These are phyloP conservation scores for Odontesthes bonariensis DNA, from an alignment of 2,113 vertebrate species.

Conservation along the genomic window DNA sequence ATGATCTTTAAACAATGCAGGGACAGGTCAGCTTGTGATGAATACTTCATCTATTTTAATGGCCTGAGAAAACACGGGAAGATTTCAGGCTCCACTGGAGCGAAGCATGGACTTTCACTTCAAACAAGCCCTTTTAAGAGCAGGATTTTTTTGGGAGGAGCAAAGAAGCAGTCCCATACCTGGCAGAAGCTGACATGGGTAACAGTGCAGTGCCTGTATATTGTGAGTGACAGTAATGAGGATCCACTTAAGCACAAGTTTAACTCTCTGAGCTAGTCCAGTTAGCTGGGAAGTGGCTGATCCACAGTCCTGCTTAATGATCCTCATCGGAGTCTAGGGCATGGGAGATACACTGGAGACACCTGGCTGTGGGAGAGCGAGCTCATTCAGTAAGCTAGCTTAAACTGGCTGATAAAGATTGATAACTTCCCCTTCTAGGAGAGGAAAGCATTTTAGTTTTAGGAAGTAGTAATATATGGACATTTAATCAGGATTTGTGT, in stretches of 20 bases:
- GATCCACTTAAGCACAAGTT: slow-evolving; percentile 72
- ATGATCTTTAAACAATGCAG: slow-evolving; percentile 38
- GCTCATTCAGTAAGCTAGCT: slow-evolving; percentile 37
- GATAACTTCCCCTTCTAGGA: slow-evolving; percentile 18
- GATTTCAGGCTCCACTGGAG: slow-evolving; percentile 72
- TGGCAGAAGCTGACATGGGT: slow-evolving; percentile 48
- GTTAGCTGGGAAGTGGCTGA: slow-evolving; percentile 71
- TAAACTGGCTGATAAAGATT: slow-evolving; percentile 40
- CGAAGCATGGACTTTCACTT: slow-evolving; percentile 65
- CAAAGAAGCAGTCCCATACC: slow-evolving; percentile 47
- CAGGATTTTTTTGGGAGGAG: not conserved
- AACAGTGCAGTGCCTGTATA: slow-evolving; percentile 57
- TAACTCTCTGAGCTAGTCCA: slow-evolving; percentile 41
- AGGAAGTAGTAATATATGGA: not conserved
- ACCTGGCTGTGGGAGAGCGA: slow-evolving; percentile 66
- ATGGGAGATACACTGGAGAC: slow-evolving; percentile 61
- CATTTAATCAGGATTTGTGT: slow-evolving; percentile 16
- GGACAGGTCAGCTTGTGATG: slow-evolving; percentile 54
- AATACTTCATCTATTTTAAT: slow-evolving; percentile 76
- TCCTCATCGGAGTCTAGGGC: slow-evolving; percentile 64
- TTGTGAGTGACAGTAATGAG: slow-evolving; percentile 74
- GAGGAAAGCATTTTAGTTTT: slow-evolving; percentile 4
- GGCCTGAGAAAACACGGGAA: slow-evolving; percentile 72
- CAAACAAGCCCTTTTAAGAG: slow-evolving; percentile 56
- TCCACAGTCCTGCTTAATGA: slow-evolving; percentile 72